Evolutionary conservation across 2,888 invertebrate species (phyloP).

Genomic region (Ashinkailepas kermadecensis): DNA sequence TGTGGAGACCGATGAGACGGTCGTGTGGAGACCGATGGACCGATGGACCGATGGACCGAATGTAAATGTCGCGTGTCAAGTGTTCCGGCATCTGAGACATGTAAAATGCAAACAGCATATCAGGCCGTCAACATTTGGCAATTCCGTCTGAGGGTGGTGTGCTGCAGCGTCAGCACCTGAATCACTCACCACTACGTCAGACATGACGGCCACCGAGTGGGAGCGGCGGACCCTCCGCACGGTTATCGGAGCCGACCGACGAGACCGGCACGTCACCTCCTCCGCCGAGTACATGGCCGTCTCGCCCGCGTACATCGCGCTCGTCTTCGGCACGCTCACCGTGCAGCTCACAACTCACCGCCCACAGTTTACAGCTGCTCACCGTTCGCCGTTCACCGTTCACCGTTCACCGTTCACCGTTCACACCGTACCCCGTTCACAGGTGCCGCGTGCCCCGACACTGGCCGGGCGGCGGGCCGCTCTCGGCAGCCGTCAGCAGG

Average conservation of each 20-base stretch:
- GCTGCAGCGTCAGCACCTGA: not conserved
- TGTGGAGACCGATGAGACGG: too few species aligned
- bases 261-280: not conserved
- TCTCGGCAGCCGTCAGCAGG: not conserved
- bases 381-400: not conserved
- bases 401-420: not conserved
- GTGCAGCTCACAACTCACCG: not conserved
- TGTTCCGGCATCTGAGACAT: too few species aligned
- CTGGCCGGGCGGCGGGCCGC: not conserved
- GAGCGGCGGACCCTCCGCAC: not conserved
- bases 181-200: not conserved
- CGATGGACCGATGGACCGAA: too few species aligned
- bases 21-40: too few species aligned
- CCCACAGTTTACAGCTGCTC: not conserved
- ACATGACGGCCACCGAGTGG: conserved; percentile 4
- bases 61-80: too few species aligned
- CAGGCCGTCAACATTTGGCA: too few species aligned
- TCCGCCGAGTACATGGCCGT: not conserved
- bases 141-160: too few species aligned
- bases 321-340: too few species aligned
- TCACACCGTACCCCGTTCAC: too few species aligned
- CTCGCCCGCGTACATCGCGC: too few species aligned
- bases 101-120: too few species aligned
- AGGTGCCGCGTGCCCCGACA: too few species aligned
- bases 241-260: not conserved